A percentile compares a stretch with the other conserved stretches of the same genome.
phyloP scores from a whole-genome alignment of 1,140 invertebrate species.

The Lepeophtheirus salmonis region DNA sequence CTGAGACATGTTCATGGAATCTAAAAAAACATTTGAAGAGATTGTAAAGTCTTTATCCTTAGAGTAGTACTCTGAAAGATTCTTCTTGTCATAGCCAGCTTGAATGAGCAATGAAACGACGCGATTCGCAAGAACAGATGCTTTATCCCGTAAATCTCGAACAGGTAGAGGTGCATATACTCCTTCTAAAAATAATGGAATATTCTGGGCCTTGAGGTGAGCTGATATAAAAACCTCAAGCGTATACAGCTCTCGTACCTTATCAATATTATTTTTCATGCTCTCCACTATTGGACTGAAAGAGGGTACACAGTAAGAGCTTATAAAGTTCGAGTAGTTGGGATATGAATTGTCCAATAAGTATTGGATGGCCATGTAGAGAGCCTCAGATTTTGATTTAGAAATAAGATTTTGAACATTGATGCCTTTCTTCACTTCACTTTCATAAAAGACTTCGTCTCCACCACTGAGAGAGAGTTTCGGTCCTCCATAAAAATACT shows the following conservation, averaged over 20 bases:
- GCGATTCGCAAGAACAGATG: not conserved
- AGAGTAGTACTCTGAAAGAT: not conserved
- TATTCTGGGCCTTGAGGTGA: not conserved
- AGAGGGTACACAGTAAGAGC: conserved; percentile 4
- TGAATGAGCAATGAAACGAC: not conserved
- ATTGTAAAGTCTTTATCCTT: not conserved
- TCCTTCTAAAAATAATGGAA: conserved; percentile 2
- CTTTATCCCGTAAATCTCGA: conserved; percentile 8
- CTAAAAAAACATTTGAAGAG: not conserved
- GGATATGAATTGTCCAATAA: not conserved
- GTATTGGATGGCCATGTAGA: not conserved
- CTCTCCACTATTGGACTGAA: not conserved
- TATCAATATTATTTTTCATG: not conserved
- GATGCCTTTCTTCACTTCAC: not conserved
- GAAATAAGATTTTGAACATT: not conserved
- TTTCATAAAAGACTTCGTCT: not conserved
- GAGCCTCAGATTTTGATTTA: conserved; percentile 5
- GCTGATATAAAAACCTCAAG: conserved; percentile 6
- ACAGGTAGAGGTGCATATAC: not conserved
- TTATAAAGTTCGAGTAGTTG: conserved; percentile 2
- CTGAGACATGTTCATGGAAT: conserved; percentile 11
- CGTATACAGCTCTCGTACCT: conserved; percentile 2
- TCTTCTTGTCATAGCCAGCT: not conserved
- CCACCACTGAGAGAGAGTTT: not conserved
- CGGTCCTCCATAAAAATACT: conserved; percentile 3